Evolutionary conservation across 1,140 invertebrate species (phyloP).

Genomic region (Paralvinella palmiformis): DNA sequence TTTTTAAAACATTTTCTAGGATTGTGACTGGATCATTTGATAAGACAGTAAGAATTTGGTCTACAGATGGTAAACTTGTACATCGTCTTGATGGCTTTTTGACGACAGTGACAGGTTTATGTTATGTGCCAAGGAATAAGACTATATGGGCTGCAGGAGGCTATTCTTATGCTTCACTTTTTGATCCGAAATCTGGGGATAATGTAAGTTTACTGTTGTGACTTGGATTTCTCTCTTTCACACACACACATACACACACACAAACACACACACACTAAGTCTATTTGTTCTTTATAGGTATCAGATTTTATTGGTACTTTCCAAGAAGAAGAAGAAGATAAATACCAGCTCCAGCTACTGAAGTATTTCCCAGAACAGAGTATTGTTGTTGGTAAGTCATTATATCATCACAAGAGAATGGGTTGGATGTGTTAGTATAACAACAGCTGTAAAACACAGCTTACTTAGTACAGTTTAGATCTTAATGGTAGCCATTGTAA

Average conservation of each 20-base stretch:
- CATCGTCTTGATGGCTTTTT: slow-evolving; percentile 46
- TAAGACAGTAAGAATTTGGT: slow-evolving; percentile 50
- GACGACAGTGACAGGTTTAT: slow-evolving; percentile 43
- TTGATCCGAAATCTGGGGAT: slow-evolving; percentile 49
- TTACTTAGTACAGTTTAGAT: too few species aligned
- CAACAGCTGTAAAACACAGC: too few species aligned
- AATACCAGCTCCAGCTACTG: slow-evolving; percentile 43
- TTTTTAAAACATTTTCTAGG: too few species aligned
- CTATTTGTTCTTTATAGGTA: slow-evolving; percentile 31
- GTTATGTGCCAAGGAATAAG: slow-evolving; percentile 46
- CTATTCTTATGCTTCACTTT: slow-evolving; percentile 40
- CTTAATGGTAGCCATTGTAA: too few species aligned
- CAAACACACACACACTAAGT: too few species aligned
- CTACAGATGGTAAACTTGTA: slow-evolving; percentile 45
- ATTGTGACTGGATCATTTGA: slow-evolving; percentile 50
- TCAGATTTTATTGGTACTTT: slow-evolving; percentile 49
- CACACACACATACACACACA: too few species aligned
- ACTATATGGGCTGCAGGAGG: slow-evolving; percentile 46
- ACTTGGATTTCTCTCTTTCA: too few species aligned
- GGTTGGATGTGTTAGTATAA: too few species aligned
- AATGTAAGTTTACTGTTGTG: slow-evolving; percentile 34
- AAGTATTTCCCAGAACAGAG: slow-evolving; percentile 46
- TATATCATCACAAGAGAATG: not conserved
- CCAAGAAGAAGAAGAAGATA: slow-evolving; percentile 41
- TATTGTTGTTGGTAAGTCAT: slow-evolving; percentile 38